phyloP scores from a whole-genome alignment of 2,888 invertebrate genomes.

The Phortica okadai region DNA sequence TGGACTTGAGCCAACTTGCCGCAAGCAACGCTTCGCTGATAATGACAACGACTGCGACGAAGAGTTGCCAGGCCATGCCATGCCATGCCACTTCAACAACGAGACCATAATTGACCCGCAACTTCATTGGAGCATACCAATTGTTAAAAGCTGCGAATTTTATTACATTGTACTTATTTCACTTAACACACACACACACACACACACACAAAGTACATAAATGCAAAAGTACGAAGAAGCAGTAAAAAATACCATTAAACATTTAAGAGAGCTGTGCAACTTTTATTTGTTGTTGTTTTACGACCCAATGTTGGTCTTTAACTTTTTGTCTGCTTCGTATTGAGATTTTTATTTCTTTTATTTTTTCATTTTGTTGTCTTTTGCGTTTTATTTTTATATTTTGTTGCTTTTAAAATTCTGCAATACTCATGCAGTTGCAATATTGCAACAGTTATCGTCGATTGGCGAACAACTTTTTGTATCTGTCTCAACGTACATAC shows the following conservation, averaged over 20 bases:
- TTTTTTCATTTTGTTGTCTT: not conserved
- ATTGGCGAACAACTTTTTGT: not conserved
- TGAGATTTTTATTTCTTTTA: not conserved
- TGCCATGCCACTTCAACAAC: not conserved
- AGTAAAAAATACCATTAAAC: conserved; percentile 1
- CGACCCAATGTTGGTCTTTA: not conserved
- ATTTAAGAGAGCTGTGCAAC: not conserved
- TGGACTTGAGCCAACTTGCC: not conserved
- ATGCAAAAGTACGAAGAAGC: not conserved
- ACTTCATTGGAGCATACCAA: conserved; percentile 6
- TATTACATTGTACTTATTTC: conserved; percentile 2
- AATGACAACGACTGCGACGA: not conserved
- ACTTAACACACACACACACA: not conserved
- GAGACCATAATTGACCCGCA: conserved; percentile 14
- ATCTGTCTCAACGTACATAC: not conserved
- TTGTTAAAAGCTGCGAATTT: conserved; percentile 3
- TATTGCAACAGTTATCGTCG: conserved; percentile 4
- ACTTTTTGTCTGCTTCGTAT: not conserved
- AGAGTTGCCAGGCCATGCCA: not conserved
- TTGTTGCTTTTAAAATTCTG: not conserved
- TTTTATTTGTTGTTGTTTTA: not conserved
- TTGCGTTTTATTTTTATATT: not conserved
- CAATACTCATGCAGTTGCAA: conserved; percentile 18
- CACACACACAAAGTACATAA: not conserved
- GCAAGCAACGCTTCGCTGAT: not conserved